phyloP scores from a whole-genome alignment of 1,140 invertebrate species.

The Pogonomyrmex barbatus region DNA sequence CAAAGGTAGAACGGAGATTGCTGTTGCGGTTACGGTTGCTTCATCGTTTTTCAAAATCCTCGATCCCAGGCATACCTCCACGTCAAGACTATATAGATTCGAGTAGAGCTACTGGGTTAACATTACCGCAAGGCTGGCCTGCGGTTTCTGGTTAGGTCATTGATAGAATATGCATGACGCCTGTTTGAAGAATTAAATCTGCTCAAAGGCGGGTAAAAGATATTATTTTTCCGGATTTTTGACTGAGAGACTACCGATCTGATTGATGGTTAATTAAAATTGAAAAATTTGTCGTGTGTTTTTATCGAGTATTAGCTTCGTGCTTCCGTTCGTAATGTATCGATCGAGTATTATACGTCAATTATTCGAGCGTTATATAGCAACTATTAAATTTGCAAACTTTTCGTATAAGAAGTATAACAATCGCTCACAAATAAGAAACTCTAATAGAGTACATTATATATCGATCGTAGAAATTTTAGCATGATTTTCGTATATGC shows the following conservation, averaged over 20 bases:
- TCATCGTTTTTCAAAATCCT: conserved; percentile 73
- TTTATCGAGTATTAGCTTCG: background rate
- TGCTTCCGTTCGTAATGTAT: background rate
- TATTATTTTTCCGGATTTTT: conserved; percentile 56
- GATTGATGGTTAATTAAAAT: conserved; percentile 44
- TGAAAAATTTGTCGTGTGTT: conserved; percentile 21
- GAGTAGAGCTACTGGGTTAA: conserved; percentile 73
- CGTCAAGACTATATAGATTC: conserved; percentile 69
- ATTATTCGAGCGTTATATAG: background rate
- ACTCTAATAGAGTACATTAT: conserved; percentile 11
- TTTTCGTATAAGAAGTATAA: background rate
- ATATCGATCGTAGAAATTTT: conserved; percentile 5
- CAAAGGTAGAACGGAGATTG: conserved; percentile 33
- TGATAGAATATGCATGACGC: conserved; percentile 82
- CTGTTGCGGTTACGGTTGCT: conserved; percentile 57
- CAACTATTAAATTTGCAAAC: background rate
- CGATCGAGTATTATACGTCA: background rate
- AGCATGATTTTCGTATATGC: conserved; percentile 17
- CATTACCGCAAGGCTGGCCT: conserved; percentile 76
- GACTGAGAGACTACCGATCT: conserved; percentile 17
- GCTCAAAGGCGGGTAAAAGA: conserved; percentile 66
- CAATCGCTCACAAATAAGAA: background rate
- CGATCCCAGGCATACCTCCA: conserved; percentile 61
- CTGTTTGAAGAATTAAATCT: conserved; percentile 79
- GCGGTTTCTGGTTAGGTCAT: conserved; percentile 77